Percentiles rank a stretch among this genome's conserved stretches.
Evolutionary conservation across 2,888 invertebrate species (phyloP).

Genomic region (Clanis bilineata): DNA sequence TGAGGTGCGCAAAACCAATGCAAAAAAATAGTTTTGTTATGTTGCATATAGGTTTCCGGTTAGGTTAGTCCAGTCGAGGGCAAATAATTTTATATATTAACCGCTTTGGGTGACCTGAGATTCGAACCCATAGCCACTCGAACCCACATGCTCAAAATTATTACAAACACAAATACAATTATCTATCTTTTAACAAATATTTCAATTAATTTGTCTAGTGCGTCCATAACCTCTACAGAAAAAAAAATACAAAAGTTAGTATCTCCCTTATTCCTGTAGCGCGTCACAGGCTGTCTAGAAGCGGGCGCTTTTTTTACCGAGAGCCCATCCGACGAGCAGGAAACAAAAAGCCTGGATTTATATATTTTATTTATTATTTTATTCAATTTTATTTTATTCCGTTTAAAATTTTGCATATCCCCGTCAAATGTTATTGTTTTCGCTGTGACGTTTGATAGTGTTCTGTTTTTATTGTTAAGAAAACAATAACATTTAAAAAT

Average conservation of each 20-base stretch:
- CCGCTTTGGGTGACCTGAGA: no score
- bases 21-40: no score
- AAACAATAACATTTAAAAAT: not conserved
- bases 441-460: constrained; percentile 5
- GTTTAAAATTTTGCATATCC: constrained; percentile 77
- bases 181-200: no score
- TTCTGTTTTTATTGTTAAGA: not conserved
- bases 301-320: constrained; percentile 79
- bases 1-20: no score
- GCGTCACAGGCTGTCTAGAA: constrained; percentile 75
- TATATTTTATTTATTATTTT: constrained; percentile 63
- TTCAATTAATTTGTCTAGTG: no score
- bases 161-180: no score
- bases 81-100: no score
- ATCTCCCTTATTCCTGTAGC: constrained; percentile 36
- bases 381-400: constrained; percentile 65
- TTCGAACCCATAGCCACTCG: no score
- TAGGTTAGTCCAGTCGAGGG: no score
- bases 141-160: no score
- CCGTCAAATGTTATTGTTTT: constrained; percentile 17
- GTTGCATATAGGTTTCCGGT: no score
- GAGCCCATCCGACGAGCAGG: constrained; percentile 75
- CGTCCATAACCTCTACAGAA: not conserved
- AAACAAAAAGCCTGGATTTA: constrained; percentile 81
- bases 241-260: constrained; percentile 38